Percentiles rank a stretch among this genome's conserved stretches.
phyloP scores from a whole-genome alignment of 1,140 invertebrate species.

The Ganaspis sp. region DNA sequence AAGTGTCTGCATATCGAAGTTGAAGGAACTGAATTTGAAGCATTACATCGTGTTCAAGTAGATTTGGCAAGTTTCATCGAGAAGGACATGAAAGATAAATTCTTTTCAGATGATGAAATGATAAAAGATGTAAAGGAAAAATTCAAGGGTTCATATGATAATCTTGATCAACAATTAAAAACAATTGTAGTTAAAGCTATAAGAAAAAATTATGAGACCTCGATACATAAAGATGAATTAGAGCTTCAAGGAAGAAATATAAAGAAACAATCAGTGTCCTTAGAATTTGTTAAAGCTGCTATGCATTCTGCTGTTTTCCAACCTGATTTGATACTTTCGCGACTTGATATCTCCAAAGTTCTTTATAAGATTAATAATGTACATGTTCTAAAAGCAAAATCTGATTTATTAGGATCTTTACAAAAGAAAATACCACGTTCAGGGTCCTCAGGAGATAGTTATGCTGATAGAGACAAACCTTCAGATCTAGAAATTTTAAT shows the following conservation, averaged over 20 bases:
- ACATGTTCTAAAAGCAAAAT: neutral
- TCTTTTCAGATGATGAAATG: constrained; percentile 42
- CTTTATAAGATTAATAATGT: constrained; percentile 10
- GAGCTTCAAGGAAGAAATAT: neutral
- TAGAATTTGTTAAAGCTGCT: constrained; percentile 59
- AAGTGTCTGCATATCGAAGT: constrained; percentile 71
- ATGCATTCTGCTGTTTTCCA: constrained; percentile 65
- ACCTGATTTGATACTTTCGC: constrained; percentile 63
- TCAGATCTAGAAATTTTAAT: neutral
- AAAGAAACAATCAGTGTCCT: constrained; percentile 52
- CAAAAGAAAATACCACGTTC: neutral
- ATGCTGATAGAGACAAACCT: neutral
- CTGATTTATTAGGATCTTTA: neutral
- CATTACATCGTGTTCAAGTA: constrained; percentile 63
- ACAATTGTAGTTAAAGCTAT: constrained; percentile 68
- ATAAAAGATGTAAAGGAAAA: constrained; percentile 32
- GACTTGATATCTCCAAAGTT: constrained; percentile 23
- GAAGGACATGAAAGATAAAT: constrained; percentile 62
- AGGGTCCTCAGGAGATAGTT: neutral
- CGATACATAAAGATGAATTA: constrained; percentile 35
- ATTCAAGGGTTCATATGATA: constrained; percentile 51
- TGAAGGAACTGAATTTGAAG: constrained; percentile 64
- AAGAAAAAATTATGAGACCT: constrained; percentile 67
- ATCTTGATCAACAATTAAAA: constrained; percentile 67
- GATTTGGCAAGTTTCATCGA: constrained; percentile 67